These are phyloP conservation scores for Platycheirus albimanus DNA, from an alignment of 2,888 invertebrate genomes.

Conservation along the genomic window DNA sequence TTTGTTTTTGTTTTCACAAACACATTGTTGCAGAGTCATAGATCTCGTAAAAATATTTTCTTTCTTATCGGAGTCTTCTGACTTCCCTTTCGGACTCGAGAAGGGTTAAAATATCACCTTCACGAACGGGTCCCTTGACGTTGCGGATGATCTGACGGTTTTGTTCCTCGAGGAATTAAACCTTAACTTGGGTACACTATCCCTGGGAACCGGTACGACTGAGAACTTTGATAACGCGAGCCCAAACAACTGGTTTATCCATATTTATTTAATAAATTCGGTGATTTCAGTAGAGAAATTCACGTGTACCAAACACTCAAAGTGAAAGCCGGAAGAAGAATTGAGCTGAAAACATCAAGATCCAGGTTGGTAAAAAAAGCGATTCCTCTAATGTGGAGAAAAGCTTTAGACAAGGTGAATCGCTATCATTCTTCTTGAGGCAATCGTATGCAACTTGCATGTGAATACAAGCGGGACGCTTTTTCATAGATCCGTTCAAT, in stretches of 20 bases:
- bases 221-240: slow-evolving; percentile 97
- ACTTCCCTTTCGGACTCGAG: slow-evolving; percentile 99
- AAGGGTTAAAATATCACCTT: slow-evolving; percentile 98
- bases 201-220: slow-evolving; percentile 99
- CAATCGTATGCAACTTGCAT: too few species aligned
- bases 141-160: slow-evolving; percentile 99
- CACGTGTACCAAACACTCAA: slow-evolving; percentile 76
- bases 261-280: slow-evolving; percentile 83
- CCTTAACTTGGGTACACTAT: slow-evolving; percentile 99
- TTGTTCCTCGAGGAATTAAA: slow-evolving; percentile 98
- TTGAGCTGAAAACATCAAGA: too few species aligned
- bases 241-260: slow-evolving; percentile 94
- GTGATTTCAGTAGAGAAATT: slow-evolving; percentile 75
- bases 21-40: too few species aligned
- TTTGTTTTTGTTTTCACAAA: too few species aligned
- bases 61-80: slow-evolving; percentile 92
- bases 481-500: too few species aligned
- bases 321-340: slow-evolving; percentile 79
- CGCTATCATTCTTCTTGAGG: too few species aligned
- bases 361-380: too few species aligned
- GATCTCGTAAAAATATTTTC: not conserved
- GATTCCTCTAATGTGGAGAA: too few species aligned
- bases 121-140: slow-evolving; percentile 99
- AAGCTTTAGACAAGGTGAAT: too few species aligned
- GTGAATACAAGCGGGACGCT: too few species aligned